Base-by-base conservation (phyloP, 2,113 vertebrate species). In the Xiphophorus couchianus region DNA sequence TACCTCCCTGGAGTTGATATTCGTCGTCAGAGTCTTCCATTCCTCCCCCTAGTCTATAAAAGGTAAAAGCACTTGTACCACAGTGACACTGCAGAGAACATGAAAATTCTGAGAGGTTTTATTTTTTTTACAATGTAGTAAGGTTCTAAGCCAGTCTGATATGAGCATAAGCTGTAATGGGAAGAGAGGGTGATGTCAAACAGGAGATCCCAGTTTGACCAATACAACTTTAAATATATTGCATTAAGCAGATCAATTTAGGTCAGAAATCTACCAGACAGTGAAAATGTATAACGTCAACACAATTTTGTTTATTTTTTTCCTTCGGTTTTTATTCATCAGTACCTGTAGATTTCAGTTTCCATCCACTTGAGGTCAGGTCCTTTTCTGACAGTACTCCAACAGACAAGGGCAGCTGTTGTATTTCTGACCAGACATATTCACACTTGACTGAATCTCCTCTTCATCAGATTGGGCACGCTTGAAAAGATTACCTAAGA, bases 351-450 rank as follows among this genome's bases (percentile, higher is more conserved):
- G 77, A 73, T 81, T 83, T 14, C 74, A 86, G 79, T 71, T 69
- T 61, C 62, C 62, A 66, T 84, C 80, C 86, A 68, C 84, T 65
- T 80, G 73, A 78, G 82, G 87, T 92, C 88, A 88, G 85, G 81
- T 73, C 77, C 66, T 79, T 27, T 77, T 85, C 84, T 83, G 79
- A 87, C 71, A 73, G 73, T 71, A 71, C 78, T 77, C 28, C 58
- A 76, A 29, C 81, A 86, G 88, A 94, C 93, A 94, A 94, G 88
- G 90, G 76, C 79, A 78, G 86, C 89, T 92, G 89, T 94, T 95
- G 92, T 94, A 62, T 87, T 79, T 80, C 54, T 83, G 84, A 77
- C 33, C 60, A 89, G 87, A 86, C 87, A 7, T 83, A 88, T 89
- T 91, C 86, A 90, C 90, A 90, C 87, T 84, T 84, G 88, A 87